Percentiles rank a stretch among this genome's conserved stretches.
Conservation (phyloP, 1,140 invertebrate species). For the Charaxes varanes region DNA sequence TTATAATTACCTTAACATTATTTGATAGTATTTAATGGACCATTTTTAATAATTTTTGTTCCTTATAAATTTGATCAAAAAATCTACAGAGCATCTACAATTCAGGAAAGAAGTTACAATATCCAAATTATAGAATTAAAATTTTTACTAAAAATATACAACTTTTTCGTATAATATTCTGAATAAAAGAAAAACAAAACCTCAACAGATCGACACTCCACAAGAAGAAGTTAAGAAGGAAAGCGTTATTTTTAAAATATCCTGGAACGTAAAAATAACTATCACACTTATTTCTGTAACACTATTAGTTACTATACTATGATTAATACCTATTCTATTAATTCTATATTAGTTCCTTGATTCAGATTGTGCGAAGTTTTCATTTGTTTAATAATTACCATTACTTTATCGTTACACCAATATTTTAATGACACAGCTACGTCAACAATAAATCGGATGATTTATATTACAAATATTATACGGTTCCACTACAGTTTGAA, state of each 20-base stretch:
- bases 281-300: slow-evolving; percentile 37
- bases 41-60: slow-evolving; percentile 56
- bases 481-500: slow-evolving; percentile 41
- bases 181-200: slow-evolving; percentile 1
- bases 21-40: slow-evolving; percentile 65
- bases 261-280: slow-evolving; percentile 30
- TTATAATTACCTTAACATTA: slow-evolving; percentile 48
- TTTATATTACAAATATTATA: slow-evolving; percentile 37
- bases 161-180: too few relatives aligned
- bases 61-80: slow-evolving; percentile 41
- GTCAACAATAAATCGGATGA: slow-evolving; percentile 42
- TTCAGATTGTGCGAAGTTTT: slow-evolving; percentile 67
- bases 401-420: slow-evolving; percentile 44
- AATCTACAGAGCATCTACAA: slow-evolving; percentile 11
- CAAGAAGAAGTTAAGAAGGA: neutral
- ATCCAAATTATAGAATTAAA: too few relatives aligned
- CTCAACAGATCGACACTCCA: slow-evolving; percentile 4
- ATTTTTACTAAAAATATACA: slow-evolving; percentile 20
- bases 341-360: slow-evolving; percentile 61
- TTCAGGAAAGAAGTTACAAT: slow-evolving; percentile 1
- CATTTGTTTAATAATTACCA: slow-evolving; percentile 52
- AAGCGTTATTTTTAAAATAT: slow-evolving; percentile 8
- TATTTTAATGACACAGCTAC: slow-evolving; percentile 53
- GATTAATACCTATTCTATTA: slow-evolving; percentile 54
- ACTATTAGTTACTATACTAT: slow-evolving; percentile 35